phyloP scores from a whole-genome alignment of 1,140 invertebrate genomes.

The Bombus waltoni region DNA sequence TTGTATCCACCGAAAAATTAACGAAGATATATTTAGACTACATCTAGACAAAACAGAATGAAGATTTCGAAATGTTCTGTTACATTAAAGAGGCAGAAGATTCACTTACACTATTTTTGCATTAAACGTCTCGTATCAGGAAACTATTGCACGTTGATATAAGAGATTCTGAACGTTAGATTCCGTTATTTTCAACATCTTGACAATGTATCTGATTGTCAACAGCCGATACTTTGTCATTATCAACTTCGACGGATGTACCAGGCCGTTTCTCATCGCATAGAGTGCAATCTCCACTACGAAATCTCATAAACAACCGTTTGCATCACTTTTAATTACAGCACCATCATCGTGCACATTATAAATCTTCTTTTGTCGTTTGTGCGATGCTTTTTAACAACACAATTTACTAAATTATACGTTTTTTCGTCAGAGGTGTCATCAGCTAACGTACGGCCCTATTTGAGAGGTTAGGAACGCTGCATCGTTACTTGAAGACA shows the following conservation, averaged over 20 bases:
- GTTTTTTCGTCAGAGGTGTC: not conserved
- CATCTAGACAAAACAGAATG: too few species aligned
- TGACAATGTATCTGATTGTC: not conserved
- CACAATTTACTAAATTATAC: not conserved
- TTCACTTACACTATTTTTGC: too few species aligned
- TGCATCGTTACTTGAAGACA: not conserved
- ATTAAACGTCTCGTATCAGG: not conserved
- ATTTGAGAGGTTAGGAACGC: not conserved
- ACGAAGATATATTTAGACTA: too few species aligned
- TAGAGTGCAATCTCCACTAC: too few species aligned
- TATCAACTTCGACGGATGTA: not conserved
- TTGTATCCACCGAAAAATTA: too few species aligned
- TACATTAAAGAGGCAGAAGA: too few species aligned
- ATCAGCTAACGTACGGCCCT: not conserved
- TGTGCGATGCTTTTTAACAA: not conserved
- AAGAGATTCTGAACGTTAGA: not conserved
- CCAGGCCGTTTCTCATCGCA: too few species aligned
- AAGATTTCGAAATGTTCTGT: too few species aligned
- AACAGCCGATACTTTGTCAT: not conserved
- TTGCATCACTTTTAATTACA: not conserved
- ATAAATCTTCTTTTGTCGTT: not conserved
- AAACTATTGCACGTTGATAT: not conserved
- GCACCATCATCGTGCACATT: not conserved
- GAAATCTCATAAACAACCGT: not conserved
- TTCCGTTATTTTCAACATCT: not conserved